phyloP scores from a whole-genome alignment of 2,888 invertebrate species.

The Megalurothrips usitatus region DNA sequence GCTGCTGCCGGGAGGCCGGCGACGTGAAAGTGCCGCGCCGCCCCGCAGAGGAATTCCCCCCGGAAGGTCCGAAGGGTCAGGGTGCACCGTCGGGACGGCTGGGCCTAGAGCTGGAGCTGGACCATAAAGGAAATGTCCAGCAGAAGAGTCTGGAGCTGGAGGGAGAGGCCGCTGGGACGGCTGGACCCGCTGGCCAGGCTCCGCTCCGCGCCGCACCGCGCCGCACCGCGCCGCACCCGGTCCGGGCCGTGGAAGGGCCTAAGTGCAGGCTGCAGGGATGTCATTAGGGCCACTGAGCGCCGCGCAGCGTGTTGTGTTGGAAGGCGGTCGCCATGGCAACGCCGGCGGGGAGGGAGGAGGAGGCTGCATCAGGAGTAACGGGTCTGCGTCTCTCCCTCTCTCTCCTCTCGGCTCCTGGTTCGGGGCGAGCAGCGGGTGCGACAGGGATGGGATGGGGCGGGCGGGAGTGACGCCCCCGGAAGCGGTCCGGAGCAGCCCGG shows the following conservation, averaged over 20 bases:
- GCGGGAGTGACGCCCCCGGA: background rate
- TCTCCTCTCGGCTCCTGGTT: too few species aligned
- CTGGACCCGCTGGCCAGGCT: background rate
- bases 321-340: constrained; percentile 14
- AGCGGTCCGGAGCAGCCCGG: background rate
- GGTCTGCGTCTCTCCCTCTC: too few species aligned
- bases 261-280: constrained; percentile 24
- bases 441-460: background rate
- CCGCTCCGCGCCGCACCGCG: background rate
- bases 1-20: too few species aligned
- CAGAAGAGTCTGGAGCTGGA: too few species aligned
- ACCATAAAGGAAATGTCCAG: too few species aligned
- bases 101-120: too few species aligned
- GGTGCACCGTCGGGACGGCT: too few species aligned
- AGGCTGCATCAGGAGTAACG: too few species aligned
- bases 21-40: too few species aligned
- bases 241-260: background rate
- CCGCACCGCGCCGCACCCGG: background rate
- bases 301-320: background rate
- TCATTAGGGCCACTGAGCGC: background rate
- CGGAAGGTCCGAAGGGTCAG: too few species aligned
- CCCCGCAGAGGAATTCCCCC: too few species aligned
- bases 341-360: background rate
- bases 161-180: too few species aligned
- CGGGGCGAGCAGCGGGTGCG: background rate